These are phyloP conservation scores for Anastrepha ludens DNA, from an alignment of 1,140 invertebrate genomes.

Conservation along the genomic window DNA sequence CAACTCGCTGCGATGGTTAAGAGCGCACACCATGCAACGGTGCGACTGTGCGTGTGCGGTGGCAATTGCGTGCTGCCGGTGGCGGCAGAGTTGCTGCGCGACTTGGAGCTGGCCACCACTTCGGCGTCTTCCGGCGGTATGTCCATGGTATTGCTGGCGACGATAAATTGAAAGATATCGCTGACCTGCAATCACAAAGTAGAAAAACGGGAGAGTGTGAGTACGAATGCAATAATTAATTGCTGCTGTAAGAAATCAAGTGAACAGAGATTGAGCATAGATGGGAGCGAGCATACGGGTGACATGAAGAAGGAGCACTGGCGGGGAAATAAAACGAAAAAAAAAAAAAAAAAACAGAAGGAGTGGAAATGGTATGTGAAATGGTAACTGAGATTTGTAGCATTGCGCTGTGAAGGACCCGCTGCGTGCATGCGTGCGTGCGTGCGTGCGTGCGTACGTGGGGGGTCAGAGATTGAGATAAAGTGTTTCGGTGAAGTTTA, in stretches of 20 bases:
- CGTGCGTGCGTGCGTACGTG: neutral
- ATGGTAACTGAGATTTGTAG: slow-evolving; percentile 24
- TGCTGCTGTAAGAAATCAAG: slow-evolving; percentile 20
- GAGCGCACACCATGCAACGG: slow-evolving; percentile 10
- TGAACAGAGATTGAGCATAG: neutral
- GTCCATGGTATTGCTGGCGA: slow-evolving; percentile 72
- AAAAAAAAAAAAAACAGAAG: neutral
- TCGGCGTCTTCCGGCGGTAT: slow-evolving; percentile 72
- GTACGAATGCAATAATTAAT: slow-evolving; percentile 54
- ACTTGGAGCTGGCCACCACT: slow-evolving; percentile 73
- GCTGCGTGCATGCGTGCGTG: neutral
- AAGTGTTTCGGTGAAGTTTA: slow-evolving; percentile 4
- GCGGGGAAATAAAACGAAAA: too few relatives aligned
- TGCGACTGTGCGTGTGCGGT: neutral
- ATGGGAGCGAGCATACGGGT: neutral
- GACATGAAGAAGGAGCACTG: neutral
- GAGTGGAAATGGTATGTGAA: neutral
- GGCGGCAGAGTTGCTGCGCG: slow-evolving; percentile 65
- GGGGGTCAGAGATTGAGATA: slow-evolving; percentile 22
- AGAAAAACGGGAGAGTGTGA: neutral
- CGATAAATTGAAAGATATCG: slow-evolving; percentile 80
- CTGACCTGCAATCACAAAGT: slow-evolving; percentile 75
- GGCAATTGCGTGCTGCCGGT: slow-evolving; percentile 14
- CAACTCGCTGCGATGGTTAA: slow-evolving; percentile 2
- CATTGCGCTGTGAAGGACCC: neutral